phyloP scores from a whole-genome alignment of 64 coral and sea anemone genomes.

The Acropora yongei region DNA sequence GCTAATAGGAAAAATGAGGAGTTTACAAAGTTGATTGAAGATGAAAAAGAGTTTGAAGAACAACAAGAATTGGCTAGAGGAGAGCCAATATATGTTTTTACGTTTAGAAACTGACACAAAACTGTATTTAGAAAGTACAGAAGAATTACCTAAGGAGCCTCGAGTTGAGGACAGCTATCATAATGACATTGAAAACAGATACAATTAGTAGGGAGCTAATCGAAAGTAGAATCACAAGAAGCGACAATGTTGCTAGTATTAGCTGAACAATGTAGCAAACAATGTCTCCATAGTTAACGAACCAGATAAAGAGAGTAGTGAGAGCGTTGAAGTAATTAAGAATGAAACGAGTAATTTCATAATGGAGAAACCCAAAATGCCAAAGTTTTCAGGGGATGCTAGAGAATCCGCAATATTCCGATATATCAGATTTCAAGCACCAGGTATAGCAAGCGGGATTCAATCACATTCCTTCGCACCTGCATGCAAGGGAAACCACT shows the following conservation, averaged over 20 bases:
- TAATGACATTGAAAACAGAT: no score
- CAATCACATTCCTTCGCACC: neutral
- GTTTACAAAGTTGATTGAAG: no score
- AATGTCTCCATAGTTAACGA: no score
- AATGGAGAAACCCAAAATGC: conserved; percentile 29
- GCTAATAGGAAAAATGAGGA: no score
- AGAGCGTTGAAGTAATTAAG: no score
- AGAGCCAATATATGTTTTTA: conserved; percentile 49
- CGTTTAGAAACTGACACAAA: conserved; percentile 33
- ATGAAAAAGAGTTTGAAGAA: conserved; percentile 17
- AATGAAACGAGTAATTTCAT: no score
- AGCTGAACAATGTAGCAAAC: no score
- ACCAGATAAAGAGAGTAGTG: no score
- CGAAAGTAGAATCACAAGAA: neutral
- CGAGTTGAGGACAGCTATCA: no score
- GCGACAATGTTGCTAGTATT: neutral
- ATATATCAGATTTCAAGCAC: conserved; percentile 37
- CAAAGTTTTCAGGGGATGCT: no score
- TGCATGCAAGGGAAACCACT: neutral
- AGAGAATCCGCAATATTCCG: conserved; percentile 19
- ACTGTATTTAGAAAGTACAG: neutral
- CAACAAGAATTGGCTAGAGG: conserved; percentile 61
- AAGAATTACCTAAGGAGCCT: no score
- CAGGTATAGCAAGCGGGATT: neutral
- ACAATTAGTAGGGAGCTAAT: neutral